These are phyloP conservation scores for Megaceryle maxima DNA, from an alignment of 2,113 vertebrate genomes.

Conservation along the genomic window DNA sequence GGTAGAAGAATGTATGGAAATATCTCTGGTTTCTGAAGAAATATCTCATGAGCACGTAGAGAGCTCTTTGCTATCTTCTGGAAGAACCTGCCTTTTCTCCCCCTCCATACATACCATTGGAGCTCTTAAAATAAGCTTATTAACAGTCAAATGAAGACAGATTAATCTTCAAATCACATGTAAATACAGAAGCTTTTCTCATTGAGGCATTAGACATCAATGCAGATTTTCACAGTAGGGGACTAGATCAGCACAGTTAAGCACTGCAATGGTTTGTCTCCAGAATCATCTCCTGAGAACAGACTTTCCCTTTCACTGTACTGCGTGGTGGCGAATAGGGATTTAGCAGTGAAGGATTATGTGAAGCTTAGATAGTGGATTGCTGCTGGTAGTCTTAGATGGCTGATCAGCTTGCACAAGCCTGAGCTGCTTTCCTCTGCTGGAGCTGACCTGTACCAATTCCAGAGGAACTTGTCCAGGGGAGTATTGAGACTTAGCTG, in stretches of 20 bases:
- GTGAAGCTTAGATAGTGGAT: background rate
- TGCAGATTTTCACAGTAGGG: conserved; percentile 18
- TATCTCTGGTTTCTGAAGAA: background rate
- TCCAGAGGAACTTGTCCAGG: background rate
- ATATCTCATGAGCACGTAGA: background rate
- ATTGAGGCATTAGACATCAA: background rate
- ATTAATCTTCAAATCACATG: conserved; percentile 33
- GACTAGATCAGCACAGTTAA: conserved; percentile 5
- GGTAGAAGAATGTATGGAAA: background rate
- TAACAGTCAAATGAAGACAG: conserved; percentile 25
- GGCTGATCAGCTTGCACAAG: background rate
- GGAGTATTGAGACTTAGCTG: background rate
- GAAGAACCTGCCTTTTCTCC: background rate
- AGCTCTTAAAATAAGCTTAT: conserved; percentile 36
- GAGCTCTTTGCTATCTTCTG: background rate
- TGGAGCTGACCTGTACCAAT: background rate
- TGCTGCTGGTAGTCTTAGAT: background rate
- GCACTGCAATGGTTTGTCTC: conserved; percentile 13
- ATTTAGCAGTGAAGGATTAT: background rate
- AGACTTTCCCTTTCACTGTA: background rate
- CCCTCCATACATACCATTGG: background rate
- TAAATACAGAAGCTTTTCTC: conserved; percentile 25
- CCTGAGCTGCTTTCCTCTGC: background rate
- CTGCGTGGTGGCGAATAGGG: background rate
- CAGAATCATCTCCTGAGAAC: background rate